phyloP scores from a whole-genome alignment of 2,888 invertebrate genomes.

The Liposcelis brunnea region DNA sequence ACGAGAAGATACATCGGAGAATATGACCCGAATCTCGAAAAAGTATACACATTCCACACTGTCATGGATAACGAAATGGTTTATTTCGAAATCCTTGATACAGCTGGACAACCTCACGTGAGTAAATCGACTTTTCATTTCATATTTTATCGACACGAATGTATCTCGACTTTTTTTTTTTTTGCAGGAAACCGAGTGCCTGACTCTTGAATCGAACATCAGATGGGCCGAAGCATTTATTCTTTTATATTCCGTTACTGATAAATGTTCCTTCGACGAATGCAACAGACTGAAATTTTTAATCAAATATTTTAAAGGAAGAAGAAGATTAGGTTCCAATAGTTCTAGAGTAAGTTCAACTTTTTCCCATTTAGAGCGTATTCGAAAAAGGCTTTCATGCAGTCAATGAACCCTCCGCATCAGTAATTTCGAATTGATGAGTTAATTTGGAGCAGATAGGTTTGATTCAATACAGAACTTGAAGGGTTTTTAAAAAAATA shows the following conservation, averaged over 20 bases:
- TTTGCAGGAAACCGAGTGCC: conserved; percentile 45
- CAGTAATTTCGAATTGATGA: background rate
- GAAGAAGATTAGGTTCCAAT: conserved; percentile 43
- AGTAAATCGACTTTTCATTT: conserved; percentile 21
- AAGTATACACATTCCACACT: conserved; percentile 57
- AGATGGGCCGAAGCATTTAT: conserved; percentile 80
- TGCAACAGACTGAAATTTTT: conserved; percentile 66
- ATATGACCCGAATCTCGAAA: conserved; percentile 68
- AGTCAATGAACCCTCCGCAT: background rate
- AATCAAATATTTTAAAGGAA: conserved; percentile 59
- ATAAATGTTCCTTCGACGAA: conserved; percentile 77
- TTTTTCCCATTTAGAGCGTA: no score
- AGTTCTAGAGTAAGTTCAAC: conserved; percentile 33
- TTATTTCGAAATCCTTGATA: conserved; percentile 63
- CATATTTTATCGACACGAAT: background rate
- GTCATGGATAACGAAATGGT: conserved; percentile 60
- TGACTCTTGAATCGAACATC: conserved; percentile 58
- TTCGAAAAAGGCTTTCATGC: background rate
- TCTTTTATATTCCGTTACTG: conserved; percentile 72
- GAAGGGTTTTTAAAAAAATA: no score
- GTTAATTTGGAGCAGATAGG: conserved; percentile 1
- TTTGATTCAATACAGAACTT: background rate
- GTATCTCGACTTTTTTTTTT: conserved; percentile 6
- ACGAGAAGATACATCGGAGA: conserved; percentile 73
- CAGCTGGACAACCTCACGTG: conserved; percentile 57